A percentile compares a stretch with the other conserved stretches of the same genome.
These are phyloP conservation scores for Eucera pruinosa DNA, from an alignment of 2,888 invertebrate genomes.

Conservation along the genomic window DNA sequence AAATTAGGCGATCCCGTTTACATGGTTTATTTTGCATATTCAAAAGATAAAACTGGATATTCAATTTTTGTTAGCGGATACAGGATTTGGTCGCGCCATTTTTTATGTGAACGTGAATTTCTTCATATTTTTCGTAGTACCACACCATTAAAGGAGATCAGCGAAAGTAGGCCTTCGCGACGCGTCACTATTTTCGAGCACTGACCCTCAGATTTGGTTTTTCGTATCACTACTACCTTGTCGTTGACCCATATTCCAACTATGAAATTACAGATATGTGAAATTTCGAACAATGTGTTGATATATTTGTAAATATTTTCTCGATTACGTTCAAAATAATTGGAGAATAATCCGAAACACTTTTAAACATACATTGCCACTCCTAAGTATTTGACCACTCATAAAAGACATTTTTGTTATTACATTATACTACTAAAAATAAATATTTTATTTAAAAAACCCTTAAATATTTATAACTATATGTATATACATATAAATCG, in stretches of 20 bases:
- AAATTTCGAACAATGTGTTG: background rate
- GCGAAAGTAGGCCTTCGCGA: conserved; percentile 31
- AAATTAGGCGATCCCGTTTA: too few species aligned
- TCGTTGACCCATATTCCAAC: conserved; percentile 17
- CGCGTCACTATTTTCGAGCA: conserved; percentile 30
- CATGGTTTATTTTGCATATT: too few species aligned
- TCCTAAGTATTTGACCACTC: too few species aligned
- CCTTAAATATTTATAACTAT: too few species aligned
- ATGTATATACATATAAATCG: too few species aligned
- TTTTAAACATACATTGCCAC: too few species aligned
- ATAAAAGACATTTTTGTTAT: too few species aligned
- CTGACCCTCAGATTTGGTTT: conserved; percentile 28
- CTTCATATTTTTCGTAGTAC: background rate
- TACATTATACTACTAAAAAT: too few species aligned
- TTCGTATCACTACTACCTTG: conserved; percentile 12
- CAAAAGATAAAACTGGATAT: too few species aligned
- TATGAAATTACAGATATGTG: background rate
- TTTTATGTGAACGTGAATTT: background rate
- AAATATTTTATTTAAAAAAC: too few species aligned
- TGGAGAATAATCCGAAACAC: background rate
- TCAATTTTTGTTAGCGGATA: too few species aligned
- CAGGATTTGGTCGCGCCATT: too few species aligned
- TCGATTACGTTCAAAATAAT: background rate
- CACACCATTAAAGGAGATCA: conserved; percentile 34
- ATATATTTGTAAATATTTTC: background rate